Conservation (phyloP, 2,888 invertebrate species). For the Aphodius sticticus region DNA sequence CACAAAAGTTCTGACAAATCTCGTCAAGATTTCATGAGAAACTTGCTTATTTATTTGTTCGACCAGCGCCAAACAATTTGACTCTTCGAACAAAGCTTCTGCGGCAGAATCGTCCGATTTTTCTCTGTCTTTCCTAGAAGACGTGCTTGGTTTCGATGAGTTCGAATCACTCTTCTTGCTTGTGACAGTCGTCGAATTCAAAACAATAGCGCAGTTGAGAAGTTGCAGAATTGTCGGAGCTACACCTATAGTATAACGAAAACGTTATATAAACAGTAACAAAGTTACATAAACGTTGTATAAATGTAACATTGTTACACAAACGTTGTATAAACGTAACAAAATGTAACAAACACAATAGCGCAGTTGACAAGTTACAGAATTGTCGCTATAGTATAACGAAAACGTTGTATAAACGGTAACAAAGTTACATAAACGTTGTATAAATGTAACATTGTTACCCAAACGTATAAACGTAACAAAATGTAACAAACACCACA, state of each 20-base stretch:
- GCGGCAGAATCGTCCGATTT: slow-evolving; percentile 73
- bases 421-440: neutral
- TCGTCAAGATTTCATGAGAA: slow-evolving; percentile 68
- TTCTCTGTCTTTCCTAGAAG: slow-evolving; percentile 67
- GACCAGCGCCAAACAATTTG: slow-evolving; percentile 72
- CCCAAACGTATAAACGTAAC: neutral
- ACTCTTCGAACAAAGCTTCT: slow-evolving; percentile 71
- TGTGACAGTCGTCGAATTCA: slow-evolving; percentile 54
- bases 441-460: neutral
- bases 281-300: neutral
- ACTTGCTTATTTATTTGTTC: slow-evolving; percentile 76
- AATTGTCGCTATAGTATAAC: slow-evolving; percentile 80
- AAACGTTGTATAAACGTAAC: neutral
- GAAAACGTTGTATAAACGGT: slow-evolving; percentile 12
- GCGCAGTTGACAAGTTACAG: slow-evolving; percentile 90
- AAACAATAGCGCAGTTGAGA: slow-evolving; percentile 87
- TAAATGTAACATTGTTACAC: neutral
- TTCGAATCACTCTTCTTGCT: slow-evolving; percentile 46
- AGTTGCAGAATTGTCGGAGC: slow-evolving; percentile 91
- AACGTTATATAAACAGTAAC: slow-evolving; percentile 12
- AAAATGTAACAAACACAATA: slow-evolving; percentile 67
- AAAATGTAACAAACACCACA: neutral
- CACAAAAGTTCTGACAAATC: slow-evolving; percentile 89
- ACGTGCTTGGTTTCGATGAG: slow-evolving; percentile 36
- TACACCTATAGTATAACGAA: no score